Evolutionary conservation across 2,888 invertebrate genomes (phyloP), one percentile per base, ranked within the genome.

Genomic region (Hololepta plana): DNA sequence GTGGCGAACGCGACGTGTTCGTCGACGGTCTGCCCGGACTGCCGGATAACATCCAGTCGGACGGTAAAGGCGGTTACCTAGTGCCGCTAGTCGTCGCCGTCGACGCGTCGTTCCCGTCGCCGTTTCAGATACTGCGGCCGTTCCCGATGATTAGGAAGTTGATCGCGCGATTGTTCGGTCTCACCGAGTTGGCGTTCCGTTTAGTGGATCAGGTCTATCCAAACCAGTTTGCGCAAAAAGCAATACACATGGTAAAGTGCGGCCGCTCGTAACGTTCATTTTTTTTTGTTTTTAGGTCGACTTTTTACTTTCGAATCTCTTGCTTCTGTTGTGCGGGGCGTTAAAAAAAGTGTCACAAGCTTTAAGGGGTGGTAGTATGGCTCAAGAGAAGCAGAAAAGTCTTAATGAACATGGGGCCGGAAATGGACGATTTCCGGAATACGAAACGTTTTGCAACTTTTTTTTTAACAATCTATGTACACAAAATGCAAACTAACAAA

Each of bases 1-100:
- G 71, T 38, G 90, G 88, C n/a, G 59, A 67, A 35, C 54, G 61
- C 3, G 88, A 90, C 47, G 57, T 80, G 2, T 87, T 93, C 43
- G 57, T 74, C 3, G 76, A 85, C 39, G 80, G 81, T 19, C 55
- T 87, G 32, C 84, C 85, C 45, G 85, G 68, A 26, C 32, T 64
- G 7, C 75, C 77, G 0, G 82, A 82, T 53, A 81, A 79, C 39
- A 22, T 66, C 9, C 45, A 47, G 21, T 32, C 40, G 1, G 52
- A 53, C 34, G 52, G 74, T 33, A 61, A 64, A 10, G 74, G 72
- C 3, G 79, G 80, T 11, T 55, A 77, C 36, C 60, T 77, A 37
- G 65, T 75, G 2, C 60, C 66, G 2, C 45, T 82, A 7, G 55
- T 73, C 32, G 31, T 52, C 0, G 49, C 61, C 2, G 52, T 48